These are phyloP conservation scores for Xylophagus ater DNA, from an alignment of 2,888 invertebrate genomes.

Conservation along the genomic window DNA sequence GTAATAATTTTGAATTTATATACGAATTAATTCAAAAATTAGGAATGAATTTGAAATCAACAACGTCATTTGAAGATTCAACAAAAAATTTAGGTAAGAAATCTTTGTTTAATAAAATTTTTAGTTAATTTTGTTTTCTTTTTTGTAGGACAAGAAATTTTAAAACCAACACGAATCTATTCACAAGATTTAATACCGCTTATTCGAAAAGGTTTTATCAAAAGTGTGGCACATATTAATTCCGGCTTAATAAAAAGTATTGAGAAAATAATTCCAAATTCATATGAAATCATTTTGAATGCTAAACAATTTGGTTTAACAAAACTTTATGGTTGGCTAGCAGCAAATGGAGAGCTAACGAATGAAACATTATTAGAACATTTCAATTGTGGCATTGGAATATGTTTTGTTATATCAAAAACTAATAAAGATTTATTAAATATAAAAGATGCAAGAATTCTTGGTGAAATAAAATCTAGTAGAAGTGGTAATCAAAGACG, in stretches of 20 bases:
- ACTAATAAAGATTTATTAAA: conserved; percentile 41
- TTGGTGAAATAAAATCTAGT: conserved; percentile 36
- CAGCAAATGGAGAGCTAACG: conserved; percentile 59
- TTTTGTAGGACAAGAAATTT: conserved; percentile 58
- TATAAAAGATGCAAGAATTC: conserved; percentile 38
- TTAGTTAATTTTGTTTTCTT: neutral
- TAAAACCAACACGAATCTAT: conserved; percentile 82
- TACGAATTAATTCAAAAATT: conserved; percentile 61
- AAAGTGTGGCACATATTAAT: conserved; percentile 87
- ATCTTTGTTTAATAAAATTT: neutral
- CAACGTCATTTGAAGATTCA: conserved; percentile 46
- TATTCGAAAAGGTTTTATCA: conserved; percentile 58
- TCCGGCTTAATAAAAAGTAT: conserved; percentile 86
- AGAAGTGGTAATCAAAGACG: neutral
- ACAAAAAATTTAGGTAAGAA: conserved; percentile 48
- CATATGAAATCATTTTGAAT: conserved; percentile 55
- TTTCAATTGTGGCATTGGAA: conserved; percentile 94
- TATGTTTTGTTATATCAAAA: conserved; percentile 62
- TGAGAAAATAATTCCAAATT: conserved; percentile 64
- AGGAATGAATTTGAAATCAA: conserved; percentile 48
- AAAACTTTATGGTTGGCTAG: conserved; percentile 82
- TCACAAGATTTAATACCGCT: conserved; percentile 62
- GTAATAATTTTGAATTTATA: conserved; percentile 88
- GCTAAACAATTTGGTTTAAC: conserved; percentile 61
- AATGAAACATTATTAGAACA: conserved; percentile 75